A percentile compares a stretch with the other conserved stretches of the same genome.
phyloP scores from a whole-genome alignment of 2,797 vertebrate species.

The Setipinna tenuifilis region DNA sequence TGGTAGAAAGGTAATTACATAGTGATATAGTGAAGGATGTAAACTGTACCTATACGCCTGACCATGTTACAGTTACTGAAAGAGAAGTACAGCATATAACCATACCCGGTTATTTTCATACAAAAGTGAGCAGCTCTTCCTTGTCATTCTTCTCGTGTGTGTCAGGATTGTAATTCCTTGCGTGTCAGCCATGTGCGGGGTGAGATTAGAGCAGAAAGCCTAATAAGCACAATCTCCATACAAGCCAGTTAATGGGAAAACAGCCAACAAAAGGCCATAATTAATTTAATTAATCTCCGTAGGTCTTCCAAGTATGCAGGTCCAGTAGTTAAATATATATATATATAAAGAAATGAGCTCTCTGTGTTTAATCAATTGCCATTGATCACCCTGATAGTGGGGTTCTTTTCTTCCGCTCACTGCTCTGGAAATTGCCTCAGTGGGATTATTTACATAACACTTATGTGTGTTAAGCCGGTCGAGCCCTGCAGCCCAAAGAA shows the following conservation, averaged over 20 bases:
- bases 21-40: not conserved
- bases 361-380: conserved; percentile 63
- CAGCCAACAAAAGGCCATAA: not conserved
- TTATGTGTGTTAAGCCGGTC: not conserved
- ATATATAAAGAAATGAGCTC: conserved; percentile 65
- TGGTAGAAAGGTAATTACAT: not conserved
- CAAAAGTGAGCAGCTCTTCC: not conserved
- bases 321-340: conserved; percentile 53
- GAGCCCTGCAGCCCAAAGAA: too few species aligned
- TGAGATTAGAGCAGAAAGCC: too few species aligned
- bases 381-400: conserved; percentile 72
- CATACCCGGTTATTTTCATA: not conserved
- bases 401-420: conserved; percentile 52
- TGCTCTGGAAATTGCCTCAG: conserved; percentile 51
- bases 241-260: not conserved
- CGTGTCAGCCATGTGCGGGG: too few species aligned
- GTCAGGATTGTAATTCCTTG: too few species aligned
- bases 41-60: not conserved
- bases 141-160: too few species aligned
- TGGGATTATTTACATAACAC: conserved; percentile 68
- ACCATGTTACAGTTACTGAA: not conserved
- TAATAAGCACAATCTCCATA: not conserved
- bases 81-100: not conserved
- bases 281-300: not conserved
- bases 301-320: conserved; percentile 34